Conservation (phyloP, 2,888 invertebrate species). For the Gnatocerus cornutus region DNA sequence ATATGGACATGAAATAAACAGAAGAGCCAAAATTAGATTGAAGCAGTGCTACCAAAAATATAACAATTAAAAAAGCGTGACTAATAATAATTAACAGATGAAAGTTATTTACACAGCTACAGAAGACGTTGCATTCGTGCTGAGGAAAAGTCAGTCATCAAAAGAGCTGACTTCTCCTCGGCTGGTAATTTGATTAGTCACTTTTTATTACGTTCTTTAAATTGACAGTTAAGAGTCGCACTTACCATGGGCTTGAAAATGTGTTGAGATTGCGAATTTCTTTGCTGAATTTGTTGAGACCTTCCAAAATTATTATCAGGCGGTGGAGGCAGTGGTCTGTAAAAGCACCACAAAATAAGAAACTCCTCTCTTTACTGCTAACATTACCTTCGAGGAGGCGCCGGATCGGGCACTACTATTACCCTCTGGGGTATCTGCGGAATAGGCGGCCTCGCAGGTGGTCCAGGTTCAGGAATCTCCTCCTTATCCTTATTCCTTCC, state of each 20-base stretch:
- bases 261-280: slow-evolving; percentile 87
- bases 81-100: slow-evolving; percentile 51
- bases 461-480: slow-evolving; percentile 87
- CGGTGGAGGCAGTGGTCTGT: slow-evolving; percentile 88
- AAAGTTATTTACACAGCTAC: slow-evolving; percentile 30
- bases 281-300: slow-evolving; percentile 74
- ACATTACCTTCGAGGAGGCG: slow-evolving; percentile 74
- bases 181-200: not conserved
- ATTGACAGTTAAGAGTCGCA: slow-evolving; percentile 40
- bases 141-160: not conserved
- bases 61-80: slow-evolving; percentile 71
- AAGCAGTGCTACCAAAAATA: slow-evolving; percentile 69
- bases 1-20: slow-evolving; percentile 76
- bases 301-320: slow-evolving; percentile 78
- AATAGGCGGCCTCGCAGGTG: slow-evolving; percentile 90
- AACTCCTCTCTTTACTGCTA: not conserved
- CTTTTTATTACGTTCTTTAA: not conserved
- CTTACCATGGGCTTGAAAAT: slow-evolving; percentile 92
- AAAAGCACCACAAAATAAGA: slow-evolving; percentile 41
- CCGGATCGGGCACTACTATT: slow-evolving; percentile 93
- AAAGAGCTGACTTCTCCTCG: no score
- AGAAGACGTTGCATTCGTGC: not conserved
- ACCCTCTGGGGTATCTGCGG: slow-evolving; percentile 90
- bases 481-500: slow-evolving; percentile 73
- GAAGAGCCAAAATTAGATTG: slow-evolving; percentile 72